Conservation (phyloP, 2,797 vertebrate species). For the Alexandromys oeconomus region DNA sequence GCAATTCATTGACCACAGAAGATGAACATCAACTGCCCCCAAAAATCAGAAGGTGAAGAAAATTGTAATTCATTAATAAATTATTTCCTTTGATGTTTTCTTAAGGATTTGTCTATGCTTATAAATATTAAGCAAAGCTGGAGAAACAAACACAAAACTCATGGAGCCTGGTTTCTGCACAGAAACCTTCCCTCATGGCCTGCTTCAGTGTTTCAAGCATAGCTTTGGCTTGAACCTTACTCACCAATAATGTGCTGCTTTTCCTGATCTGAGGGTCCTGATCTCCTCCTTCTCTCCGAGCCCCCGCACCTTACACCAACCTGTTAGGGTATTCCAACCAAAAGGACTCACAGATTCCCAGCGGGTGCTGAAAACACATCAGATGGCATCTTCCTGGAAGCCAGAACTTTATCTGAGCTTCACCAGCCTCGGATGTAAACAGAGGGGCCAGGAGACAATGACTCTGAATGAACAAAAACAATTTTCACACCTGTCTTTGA, state of each 20-base stretch:
- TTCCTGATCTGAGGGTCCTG: neutral
- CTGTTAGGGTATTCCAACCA: neutral
- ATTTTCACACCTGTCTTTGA: conserved; percentile 51
- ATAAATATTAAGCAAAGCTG: neutral
- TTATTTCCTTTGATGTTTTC: neutral
- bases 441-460: conserved; percentile 3
- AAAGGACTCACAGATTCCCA: neutral
- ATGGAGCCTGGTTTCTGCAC: rapidly evolving
- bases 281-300: neutral
- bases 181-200: no score
- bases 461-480: conserved; percentile 53
- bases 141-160: neutral
- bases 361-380: neutral
- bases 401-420: conserved; percentile 43
- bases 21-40: neutral
- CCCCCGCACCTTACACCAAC: neutral
- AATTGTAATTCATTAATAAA: neutral
- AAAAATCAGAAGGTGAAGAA: neutral
- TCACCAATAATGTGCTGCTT: rapidly evolving
- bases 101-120: neutral
- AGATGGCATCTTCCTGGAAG: neutral
- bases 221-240: neutral
- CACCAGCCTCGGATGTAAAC: neutral
- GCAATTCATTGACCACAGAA: neutral
- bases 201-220: neutral